phyloP scores from a whole-genome alignment of 1,140 invertebrate genomes.

The Calephelis virginiensis region DNA sequence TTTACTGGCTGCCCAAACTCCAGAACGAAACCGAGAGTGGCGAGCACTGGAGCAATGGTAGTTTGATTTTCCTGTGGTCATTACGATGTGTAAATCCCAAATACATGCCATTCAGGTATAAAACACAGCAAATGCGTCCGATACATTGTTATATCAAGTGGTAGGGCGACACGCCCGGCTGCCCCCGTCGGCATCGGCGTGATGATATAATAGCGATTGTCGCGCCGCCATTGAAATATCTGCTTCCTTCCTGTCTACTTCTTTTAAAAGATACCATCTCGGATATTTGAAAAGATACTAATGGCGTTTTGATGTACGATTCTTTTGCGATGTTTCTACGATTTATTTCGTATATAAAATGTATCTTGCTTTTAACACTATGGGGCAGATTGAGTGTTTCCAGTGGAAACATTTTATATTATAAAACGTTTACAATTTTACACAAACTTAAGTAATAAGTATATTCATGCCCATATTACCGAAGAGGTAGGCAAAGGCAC shows the following conservation, averaged over 20 bases:
- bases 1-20: too few species aligned
- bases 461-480: too few species aligned
- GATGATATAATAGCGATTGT: slow-evolving; percentile 40
- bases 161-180: slow-evolving; percentile 35
- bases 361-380: neutral
- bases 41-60: too few species aligned
- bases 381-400: too few species aligned
- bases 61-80: neutral
- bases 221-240: slow-evolving; percentile 36
- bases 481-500: too few species aligned
- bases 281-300: slow-evolving; percentile 29
- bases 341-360: neutral
- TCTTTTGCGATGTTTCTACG: neutral
- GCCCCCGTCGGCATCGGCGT: slow-evolving; percentile 21
- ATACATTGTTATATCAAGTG: slow-evolving; percentile 19
- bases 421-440: too few species aligned
- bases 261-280: slow-evolving; percentile 31
- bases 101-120: slow-evolving; percentile 30
- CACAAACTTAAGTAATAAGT: too few species aligned
- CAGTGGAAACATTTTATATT: too few species aligned
- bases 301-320: slow-evolving; percentile 31
- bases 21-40: too few species aligned
- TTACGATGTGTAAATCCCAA: slow-evolving; percentile 8
- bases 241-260: slow-evolving; percentile 40
- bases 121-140: slow-evolving; percentile 31